Base-by-base conservation (phyloP, 2,797 vertebrate genomes). In the Lophius americanus region DNA sequence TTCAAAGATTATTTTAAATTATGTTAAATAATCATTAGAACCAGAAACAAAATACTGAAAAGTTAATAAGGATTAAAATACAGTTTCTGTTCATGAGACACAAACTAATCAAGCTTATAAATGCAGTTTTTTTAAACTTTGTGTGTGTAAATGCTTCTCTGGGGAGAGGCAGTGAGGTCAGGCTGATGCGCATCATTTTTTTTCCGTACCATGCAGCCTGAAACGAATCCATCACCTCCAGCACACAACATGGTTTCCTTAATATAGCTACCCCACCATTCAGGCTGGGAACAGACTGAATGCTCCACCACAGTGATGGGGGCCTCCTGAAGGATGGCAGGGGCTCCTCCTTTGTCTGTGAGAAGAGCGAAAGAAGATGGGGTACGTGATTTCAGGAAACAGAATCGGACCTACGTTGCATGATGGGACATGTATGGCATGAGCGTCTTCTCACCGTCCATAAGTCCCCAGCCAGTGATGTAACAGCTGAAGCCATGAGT, bases 161-260 rank as follows among this genome's bases (percentile, higher is more conserved):
- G 1, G 23, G 23, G 23, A 23, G 23, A 23, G 23, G 23, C 23
- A 23, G 23, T 23, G 23, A 23, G 23, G 23, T 42, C 6, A 39
- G 33, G 4, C 7, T 3, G 7, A 11, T 53, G 3, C 5, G n/a
- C 9, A 23, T 23, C 3, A 12, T 32, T 9, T 59, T 13, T 60
- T 51, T 51, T 2, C 43, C 51, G 13, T 87, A 92, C 91, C 75
- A 91, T 92, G 68, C 93, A 94, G 43, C 91, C 91, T 1, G 92
- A 82, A 7, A 58, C 86, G 73, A 84, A 0, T 0, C 91, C 92
- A 0, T 93, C 91, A 38, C 92, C 92, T 77, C 93, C 93, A n/a
- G 92, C 94, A 67, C 92, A 95, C 68, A 92, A 51, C 92, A 93
- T 92, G 51, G 59, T 84, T 39, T 36, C 41, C 79, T 89, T 85